These are phyloP conservation scores for Coptodon rendalli DNA, from an alignment of 2,113 vertebrate species.

Conservation along the genomic window DNA sequence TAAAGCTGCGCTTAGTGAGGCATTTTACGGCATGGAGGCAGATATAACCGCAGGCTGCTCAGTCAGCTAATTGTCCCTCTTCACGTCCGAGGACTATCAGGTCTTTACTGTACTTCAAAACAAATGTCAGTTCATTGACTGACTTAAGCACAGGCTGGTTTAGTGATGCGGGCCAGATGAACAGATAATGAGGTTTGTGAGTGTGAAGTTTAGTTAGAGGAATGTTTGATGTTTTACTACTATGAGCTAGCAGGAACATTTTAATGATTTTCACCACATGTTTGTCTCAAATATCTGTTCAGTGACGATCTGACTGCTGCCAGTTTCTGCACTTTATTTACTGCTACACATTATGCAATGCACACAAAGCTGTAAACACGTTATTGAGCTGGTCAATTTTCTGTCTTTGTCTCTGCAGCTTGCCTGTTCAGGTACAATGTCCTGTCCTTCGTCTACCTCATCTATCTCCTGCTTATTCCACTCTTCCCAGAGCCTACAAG, in stretches of 20 bases:
- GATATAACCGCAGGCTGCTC: neutral
- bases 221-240: conserved; percentile 25
- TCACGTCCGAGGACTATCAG: neutral
- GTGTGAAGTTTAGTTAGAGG: neutral
- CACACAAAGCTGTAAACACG: neutral
- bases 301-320: neutral
- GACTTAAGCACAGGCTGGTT: neutral
- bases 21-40: neutral
- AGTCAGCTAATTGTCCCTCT: neutral
- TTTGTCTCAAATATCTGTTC: conserved; percentile 5
- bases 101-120: neutral
- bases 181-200: conserved; percentile 6
- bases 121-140: neutral
- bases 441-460: conserved; percentile 98
- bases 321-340: neutral
- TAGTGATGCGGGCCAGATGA: neutral
- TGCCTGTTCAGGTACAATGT: conserved; percentile 97
- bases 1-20: neutral
- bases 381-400: neutral
- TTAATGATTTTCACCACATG: conserved; percentile 21
- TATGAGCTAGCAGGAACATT: neutral
- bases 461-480: conserved; percentile 97
- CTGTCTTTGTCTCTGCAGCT: conserved; percentile 69
- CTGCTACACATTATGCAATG: neutral
- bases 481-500: conserved; percentile 93